Conservation (phyloP, 2,113 vertebrate species). For the Alethe diademata region DNA sequence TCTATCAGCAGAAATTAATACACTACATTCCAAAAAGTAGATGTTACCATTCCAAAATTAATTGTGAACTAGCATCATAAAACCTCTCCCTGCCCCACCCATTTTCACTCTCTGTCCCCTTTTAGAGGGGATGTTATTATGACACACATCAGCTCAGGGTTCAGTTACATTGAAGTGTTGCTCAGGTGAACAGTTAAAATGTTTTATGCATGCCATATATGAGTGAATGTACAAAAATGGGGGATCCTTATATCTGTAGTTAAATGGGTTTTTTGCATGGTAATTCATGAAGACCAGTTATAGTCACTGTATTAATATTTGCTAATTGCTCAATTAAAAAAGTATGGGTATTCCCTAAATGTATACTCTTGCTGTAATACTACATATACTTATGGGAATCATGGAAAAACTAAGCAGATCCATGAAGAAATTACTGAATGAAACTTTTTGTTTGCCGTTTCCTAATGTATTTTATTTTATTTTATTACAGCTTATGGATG, state of each 20-base stretch:
- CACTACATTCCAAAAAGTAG: background rate
- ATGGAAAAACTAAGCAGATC: background rate
- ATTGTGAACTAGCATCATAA: background rate
- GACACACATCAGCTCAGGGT: background rate
- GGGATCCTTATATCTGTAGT: background rate
- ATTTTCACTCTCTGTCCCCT: background rate
- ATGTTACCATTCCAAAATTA: background rate
- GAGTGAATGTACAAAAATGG: background rate
- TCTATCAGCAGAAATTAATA: background rate
- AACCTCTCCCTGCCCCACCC: background rate
- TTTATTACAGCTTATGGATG: constrained; percentile 44
- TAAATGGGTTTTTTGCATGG: background rate
- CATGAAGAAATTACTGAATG: background rate
- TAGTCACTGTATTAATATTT: background rate
- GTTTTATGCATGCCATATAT: background rate
- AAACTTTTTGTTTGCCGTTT: background rate
- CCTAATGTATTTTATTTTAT: background rate
- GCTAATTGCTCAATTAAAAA: background rate
- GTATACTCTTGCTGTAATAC: background rate
- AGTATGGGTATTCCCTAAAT: background rate
- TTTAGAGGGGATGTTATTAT: background rate
- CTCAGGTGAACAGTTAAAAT: background rate
- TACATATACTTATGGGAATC: background rate
- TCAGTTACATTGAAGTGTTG: background rate
- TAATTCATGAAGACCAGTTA: background rate